Evolutionary conservation across 1,140 invertebrate genomes (phyloP), one percentile per base, ranked within the genome.

Genomic region (Marisa cornuarietis): DNA sequence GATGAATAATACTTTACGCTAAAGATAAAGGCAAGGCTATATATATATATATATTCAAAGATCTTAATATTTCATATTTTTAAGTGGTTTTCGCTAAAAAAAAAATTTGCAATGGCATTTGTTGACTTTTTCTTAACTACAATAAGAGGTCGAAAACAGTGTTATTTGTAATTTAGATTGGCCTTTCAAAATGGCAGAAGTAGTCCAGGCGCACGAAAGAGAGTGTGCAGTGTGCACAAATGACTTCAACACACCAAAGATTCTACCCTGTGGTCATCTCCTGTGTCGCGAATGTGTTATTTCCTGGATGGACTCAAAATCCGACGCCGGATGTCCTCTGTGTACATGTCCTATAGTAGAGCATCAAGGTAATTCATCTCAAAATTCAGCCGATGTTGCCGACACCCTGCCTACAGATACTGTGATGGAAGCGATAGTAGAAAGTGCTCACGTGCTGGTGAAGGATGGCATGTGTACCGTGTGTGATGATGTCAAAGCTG

Each of bases 231-330:
- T 73, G 42, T 73, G 71, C 26, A 18, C 52, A 0, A 54, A 73
- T 9, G 71, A 73, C 49, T 54, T 73, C 71, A 14, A 16, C 20
- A 24, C 22, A 24, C 71, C 71, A 22, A 73, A 73, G 18, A 73
- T 73, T 20, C 51, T 73, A 9, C 71, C 71, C 49, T 73, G 71
- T 54, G 58, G 24, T 26, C 71, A 73, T 54, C 11, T 73, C 49
- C 14, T 73, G 0, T 73, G 71, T 24, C 11, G 71, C 1, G 22
- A 73, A n/a, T 73, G 71, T 42, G 58, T 73, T 18, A 16, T 73
- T 22, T n/a, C 26, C 71, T 73, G 71, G 71, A 9, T 73, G 11
- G 14, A 26, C 51, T 54, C 52, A 7, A 24, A 24, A 14, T 9
- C 24, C 0, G 58, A 26, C 26, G 49, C n/a, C 2, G 71, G 71